A percentile compares a stretch with the other conserved stretches of the same genome.
Conservation (phyloP, 1,140 invertebrate genomes). For the Luehdorfia chinensis region DNA sequence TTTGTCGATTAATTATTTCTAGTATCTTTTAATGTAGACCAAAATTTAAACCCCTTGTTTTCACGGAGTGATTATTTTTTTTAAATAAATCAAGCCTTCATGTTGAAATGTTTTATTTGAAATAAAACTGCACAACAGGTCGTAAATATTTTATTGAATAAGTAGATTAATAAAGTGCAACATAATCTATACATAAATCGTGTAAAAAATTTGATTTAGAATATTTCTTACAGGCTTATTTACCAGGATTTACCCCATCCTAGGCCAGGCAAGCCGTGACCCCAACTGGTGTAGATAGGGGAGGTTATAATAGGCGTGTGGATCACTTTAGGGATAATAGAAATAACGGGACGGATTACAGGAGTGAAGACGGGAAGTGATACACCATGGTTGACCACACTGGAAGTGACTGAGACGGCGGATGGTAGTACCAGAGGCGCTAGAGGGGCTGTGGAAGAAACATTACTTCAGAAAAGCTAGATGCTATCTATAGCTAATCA, state of each 20-base stretch:
- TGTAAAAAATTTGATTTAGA: too few species aligned
- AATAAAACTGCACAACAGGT: constrained; percentile 23
- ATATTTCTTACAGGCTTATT: too few species aligned
- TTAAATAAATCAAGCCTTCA: not conserved
- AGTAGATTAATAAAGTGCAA: not conserved
- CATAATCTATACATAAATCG: too few species aligned
- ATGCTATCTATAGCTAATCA: not conserved
- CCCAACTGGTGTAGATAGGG: constrained; percentile 16
- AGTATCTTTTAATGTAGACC: too few species aligned
- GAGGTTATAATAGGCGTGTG: constrained; percentile 9
- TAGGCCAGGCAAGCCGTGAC: constrained; percentile 14
- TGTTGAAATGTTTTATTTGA: not conserved
- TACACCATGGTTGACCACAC: constrained; percentile 44
- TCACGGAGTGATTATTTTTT: not conserved
- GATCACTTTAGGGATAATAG: constrained; percentile 23
- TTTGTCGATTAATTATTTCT: too few species aligned
- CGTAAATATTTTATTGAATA: constrained; percentile 27
- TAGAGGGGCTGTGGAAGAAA: constrained; percentile 1
- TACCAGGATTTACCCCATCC: constrained; percentile 13
- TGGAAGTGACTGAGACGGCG: constrained; percentile 32
- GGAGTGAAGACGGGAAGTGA: constrained; percentile 24
- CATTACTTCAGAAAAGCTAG: not conserved
- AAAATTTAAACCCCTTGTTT: too few species aligned
- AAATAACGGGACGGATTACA: constrained; percentile 38
- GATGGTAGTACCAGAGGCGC: constrained; percentile 11